A percentile compares a stretch with the other conserved stretches of the same genome.
Conservation (phyloP, 2,113 vertebrate genomes). For the Urocolius indicus region DNA sequence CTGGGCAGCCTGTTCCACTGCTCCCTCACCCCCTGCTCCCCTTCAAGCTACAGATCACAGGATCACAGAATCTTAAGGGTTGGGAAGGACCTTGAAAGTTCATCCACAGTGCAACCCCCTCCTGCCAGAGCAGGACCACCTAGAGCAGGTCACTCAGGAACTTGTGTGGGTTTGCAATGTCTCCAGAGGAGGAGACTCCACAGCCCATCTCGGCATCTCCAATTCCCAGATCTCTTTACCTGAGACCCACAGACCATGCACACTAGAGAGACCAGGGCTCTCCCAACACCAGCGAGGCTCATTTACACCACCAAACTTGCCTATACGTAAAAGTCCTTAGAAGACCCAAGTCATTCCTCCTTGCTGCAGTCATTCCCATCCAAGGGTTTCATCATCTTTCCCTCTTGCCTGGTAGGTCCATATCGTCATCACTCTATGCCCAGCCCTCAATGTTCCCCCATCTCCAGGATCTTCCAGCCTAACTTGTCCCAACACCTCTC, state of each 20-base stretch:
- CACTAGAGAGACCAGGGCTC: not conserved
- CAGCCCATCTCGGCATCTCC: too few species aligned
- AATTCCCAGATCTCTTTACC: not conserved
- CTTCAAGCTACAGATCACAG: not conserved
- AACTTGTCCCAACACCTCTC: not conserved
- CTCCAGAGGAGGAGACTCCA: too few species aligned
- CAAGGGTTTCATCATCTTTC: not conserved
- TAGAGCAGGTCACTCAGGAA: too few species aligned
- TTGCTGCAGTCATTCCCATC: not conserved
- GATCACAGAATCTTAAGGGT: too few species aligned
- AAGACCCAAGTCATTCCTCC: not conserved
- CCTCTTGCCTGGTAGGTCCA: not conserved
- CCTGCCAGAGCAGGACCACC: too few species aligned
- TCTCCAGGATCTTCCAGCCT: not conserved
- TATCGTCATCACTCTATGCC: not conserved
- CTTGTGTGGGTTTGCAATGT: too few species aligned
- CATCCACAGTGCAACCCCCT: too few species aligned
- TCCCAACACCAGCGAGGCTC: fast-evolving
- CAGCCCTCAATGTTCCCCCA: not conserved
- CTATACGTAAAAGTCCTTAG: fast-evolving
- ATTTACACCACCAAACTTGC: not conserved
- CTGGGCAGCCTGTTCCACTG: too few species aligned
- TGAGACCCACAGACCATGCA: fast-evolving
- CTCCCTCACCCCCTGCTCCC: too few species aligned
- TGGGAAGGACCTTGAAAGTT: too few species aligned